Percentiles rank a stretch among this genome's conserved stretches.
Evolutionary conservation across 1,140 invertebrate species (phyloP).

Genomic region (Drosophila micromelanica): DNA sequence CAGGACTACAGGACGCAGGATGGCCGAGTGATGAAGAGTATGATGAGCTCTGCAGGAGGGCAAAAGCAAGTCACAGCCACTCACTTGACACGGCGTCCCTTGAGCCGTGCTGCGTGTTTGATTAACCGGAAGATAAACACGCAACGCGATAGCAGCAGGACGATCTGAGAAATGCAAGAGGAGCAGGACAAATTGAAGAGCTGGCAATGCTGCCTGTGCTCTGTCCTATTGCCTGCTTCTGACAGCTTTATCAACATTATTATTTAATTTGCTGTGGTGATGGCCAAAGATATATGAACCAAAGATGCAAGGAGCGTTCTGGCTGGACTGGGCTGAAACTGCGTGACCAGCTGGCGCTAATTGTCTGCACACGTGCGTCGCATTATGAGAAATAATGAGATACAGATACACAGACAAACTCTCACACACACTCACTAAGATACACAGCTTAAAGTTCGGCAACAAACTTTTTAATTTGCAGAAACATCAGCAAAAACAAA

Average conservation of each 20-base stretch:
- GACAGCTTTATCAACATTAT: slow-evolving; percentile 77
- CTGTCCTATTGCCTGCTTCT: slow-evolving; percentile 4
- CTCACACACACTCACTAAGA: slow-evolving; percentile 19
- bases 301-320: slow-evolving; percentile 3
- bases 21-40: not conserved
- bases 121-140: slow-evolving; percentile 83
- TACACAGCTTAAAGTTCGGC: slow-evolving; percentile 4
- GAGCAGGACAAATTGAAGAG: not conserved
- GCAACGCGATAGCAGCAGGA: slow-evolving; percentile 52
- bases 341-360: slow-evolving; percentile 66
- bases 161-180: slow-evolving; percentile 4
- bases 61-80: slow-evolving; percentile 23
- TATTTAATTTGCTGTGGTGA: slow-evolving; percentile 70
- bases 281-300: slow-evolving; percentile 53
- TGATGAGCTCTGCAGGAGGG: not conserved
- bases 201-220: slow-evolving; percentile 39
- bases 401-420: too few species aligned
- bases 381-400: slow-evolving; percentile 39
- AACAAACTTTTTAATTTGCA: slow-evolving; percentile 37
- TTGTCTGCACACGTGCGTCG: slow-evolving; percentile 61
- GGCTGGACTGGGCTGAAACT: not conserved
- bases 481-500: not conserved
- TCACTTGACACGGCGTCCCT: slow-evolving; percentile 55
- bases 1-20: slow-evolving; percentile 26
- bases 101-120: slow-evolving; percentile 74